Percentiles rank a stretch among this genome's conserved stretches.
These are phyloP conservation scores for Andrena dorsata DNA, from an alignment of 2,888 invertebrate genomes.

Conservation along the genomic window DNA sequence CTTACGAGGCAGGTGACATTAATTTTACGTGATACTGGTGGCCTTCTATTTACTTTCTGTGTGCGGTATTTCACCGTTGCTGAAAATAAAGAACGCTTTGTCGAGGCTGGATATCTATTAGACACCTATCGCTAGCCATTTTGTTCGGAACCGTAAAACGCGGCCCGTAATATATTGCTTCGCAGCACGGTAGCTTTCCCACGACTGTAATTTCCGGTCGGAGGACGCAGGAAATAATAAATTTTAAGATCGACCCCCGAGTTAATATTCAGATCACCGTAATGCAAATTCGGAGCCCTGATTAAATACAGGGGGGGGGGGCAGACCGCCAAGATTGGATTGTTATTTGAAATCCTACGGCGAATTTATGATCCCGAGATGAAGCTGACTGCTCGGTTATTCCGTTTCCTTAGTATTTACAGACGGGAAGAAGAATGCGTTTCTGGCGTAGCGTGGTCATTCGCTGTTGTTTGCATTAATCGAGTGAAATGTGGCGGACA, in stretches of 20 bases:
- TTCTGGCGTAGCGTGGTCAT: neutral
- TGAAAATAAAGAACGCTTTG: constrained; percentile 44
- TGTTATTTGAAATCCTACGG: constrained; percentile 2
- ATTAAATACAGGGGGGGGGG: neutral
- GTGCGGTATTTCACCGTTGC: constrained; percentile 10
- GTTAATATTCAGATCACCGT: constrained; percentile 46
- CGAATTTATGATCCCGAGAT: constrained; percentile 28
- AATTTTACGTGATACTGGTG: constrained; percentile 19
- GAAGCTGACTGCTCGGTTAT: constrained; percentile 9
- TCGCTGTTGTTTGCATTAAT: constrained; percentile 1
- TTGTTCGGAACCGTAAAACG: constrained; percentile 36
- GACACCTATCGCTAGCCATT: constrained; percentile 36
- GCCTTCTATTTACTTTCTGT: constrained; percentile 20
- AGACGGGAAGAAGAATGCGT: too few relatives aligned
- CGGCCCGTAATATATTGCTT: constrained; percentile 26
- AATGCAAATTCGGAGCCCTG: neutral
- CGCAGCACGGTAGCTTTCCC: constrained; percentile 23
- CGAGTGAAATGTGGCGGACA: constrained; percentile 18
- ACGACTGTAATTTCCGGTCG: constrained; percentile 45
- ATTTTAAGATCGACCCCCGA: constrained; percentile 27
- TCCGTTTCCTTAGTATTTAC: constrained; percentile 17
- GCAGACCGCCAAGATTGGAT: neutral
- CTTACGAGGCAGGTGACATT: constrained; percentile 1
- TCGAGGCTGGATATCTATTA: constrained; percentile 37
- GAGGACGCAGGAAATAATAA: constrained; percentile 46